Percentiles rank a stretch among this genome's conserved stretches.
These are phyloP conservation scores for Acrocyrtus sp. DNA, from an alignment of 2,888 invertebrate genomes.

Conservation along the genomic window DNA sequence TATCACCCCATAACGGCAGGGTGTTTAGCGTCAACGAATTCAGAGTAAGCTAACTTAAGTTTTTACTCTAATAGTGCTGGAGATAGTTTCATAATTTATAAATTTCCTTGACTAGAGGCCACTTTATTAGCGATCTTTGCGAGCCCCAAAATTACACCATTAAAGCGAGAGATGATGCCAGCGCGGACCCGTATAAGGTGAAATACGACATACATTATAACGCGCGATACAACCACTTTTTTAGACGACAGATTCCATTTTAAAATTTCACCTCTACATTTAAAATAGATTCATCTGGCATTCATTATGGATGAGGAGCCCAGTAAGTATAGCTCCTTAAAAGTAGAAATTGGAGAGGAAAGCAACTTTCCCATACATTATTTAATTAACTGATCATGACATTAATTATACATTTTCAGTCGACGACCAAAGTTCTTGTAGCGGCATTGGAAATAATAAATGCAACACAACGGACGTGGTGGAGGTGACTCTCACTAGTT, in stretches of 20 bases:
- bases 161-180: neutral
- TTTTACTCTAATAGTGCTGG: neutral
- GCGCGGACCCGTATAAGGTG: slow-evolving; percentile 35
- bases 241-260: neutral
- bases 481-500: slow-evolving; percentile 7
- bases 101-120: too few species aligned
- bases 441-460: slow-evolving; percentile 6
- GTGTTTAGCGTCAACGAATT: slow-evolving; percentile 31
- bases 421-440: slow-evolving; percentile 21
- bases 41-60: slow-evolving; percentile 17
- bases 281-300: slow-evolving; percentile 41
- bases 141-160: neutral
- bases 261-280: neutral
- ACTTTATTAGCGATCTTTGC: slow-evolving; percentile 24
- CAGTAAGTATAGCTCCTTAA: slow-evolving; percentile 22
- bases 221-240: neutral
- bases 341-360: neutral
- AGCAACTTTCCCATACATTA: neutral
- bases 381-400: neutral
- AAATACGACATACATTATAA: neutral
- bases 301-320: slow-evolving; percentile 25
- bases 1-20: slow-evolving; percentile 23
- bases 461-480: slow-evolving; percentile 11
- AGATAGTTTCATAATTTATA: too few species aligned
- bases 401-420: slow-evolving; percentile 6